These are phyloP conservation scores for Limnephilus auricula DNA, from an alignment of 2,888 invertebrate species.

Conservation along the genomic window DNA sequence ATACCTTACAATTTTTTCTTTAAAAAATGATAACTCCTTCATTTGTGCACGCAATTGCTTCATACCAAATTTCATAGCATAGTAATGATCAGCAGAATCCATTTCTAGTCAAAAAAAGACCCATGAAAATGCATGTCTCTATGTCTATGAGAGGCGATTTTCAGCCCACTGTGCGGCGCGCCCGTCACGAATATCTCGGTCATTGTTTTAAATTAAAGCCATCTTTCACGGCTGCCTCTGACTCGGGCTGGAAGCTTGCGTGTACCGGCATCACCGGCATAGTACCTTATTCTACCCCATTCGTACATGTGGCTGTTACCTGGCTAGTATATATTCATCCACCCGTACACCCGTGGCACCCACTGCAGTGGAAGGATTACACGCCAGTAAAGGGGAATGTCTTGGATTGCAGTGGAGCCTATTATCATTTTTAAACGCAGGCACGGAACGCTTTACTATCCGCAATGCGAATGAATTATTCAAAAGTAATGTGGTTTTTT, in stretches of 20 bases:
- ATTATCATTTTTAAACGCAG: slow-evolving; percentile 2
- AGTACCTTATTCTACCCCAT: no score
- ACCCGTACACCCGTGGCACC: not conserved
- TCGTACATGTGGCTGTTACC: not conserved
- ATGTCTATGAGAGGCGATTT: no score
- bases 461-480: not conserved
- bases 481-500: not conserved
- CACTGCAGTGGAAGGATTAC: not conserved
- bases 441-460: slow-evolving; percentile 26
- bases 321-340: not conserved
- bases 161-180: no score
- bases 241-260: slow-evolving; percentile 17
- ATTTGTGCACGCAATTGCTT: no score
- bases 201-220: slow-evolving; percentile 46
- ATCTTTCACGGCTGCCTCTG: slow-evolving; percentile 23
- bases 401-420: slow-evolving; percentile 9
- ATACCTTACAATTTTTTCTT: no score
- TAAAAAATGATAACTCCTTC: no score
- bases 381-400: not conserved
- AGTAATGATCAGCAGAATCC: no score
- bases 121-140: no score
- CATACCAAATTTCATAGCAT: no score
- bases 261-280: not conserved
- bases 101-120: no score
- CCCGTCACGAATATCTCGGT: slow-evolving; percentile 44